Base-by-base conservation (phyloP, 2,888 invertebrate species). In the Polymixis lichenea region DNA sequence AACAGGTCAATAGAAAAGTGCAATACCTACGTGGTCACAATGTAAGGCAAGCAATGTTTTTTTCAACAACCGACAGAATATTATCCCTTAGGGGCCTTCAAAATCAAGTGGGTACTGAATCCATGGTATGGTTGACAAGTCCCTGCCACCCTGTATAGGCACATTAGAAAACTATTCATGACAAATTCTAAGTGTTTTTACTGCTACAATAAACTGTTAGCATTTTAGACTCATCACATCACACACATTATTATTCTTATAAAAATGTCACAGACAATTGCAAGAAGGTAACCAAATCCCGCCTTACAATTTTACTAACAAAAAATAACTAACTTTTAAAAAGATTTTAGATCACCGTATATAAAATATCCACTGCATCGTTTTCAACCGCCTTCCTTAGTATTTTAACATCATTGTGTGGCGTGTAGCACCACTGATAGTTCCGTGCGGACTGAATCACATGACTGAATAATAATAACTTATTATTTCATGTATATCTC, bases 271-370 rank as follows among this genome's bases (percentile, higher is more conserved):
- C 19, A 22, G 1, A 22, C 2, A 25, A 3, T 64, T 11, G 19
- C 9, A 25, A 25, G 0, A 25, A 13, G n/a, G 25, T 25, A 64
- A 6, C 13, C 7, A 72, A 46, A 19, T n/a, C 46, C 46, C 46
- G 7, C 11, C 9, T 38, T 19, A 38, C 4, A n/a, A n/a, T 25
- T 22, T 17, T 13, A 70, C n/a, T 17, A 38, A 28, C 28, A 38
- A 53, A 53, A 19, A 7, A n/a, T 9, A 32, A 77, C 77, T 77
- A 68, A 77, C 77, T 19, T 49, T 77, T 13, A 19, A 4, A 62
- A 19, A 19, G 7, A 25, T 22, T 25, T 3, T n/a, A 0, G 32
- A 11, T 11, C 38, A 67, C 55, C 11, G 17, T 43, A 3, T 43
- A 46, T 8, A 5, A 19, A 61, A 38, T n/a, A 19, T 28, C 13